phyloP scores from a whole-genome alignment of 1,140 invertebrate species.

The Dryas iulia region DNA sequence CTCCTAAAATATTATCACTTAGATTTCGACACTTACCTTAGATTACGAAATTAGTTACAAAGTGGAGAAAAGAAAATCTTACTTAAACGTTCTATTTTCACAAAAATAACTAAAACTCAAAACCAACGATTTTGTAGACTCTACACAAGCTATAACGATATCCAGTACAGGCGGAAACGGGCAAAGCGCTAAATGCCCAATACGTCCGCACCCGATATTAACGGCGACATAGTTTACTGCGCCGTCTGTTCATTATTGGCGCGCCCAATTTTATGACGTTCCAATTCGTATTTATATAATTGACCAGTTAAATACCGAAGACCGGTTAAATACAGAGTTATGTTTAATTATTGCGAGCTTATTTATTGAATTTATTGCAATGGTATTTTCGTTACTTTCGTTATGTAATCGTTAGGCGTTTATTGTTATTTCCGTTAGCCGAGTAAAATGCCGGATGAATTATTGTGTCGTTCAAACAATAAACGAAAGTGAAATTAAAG shows the following conservation, averaged over 20 bases:
- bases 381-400: conserved; percentile 17
- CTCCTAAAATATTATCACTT: no score
- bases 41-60: no score
- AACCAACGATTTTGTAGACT: background rate
- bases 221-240: conserved; percentile 67
- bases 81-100: no score
- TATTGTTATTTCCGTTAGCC: conserved; percentile 16
- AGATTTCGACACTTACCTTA: no score
- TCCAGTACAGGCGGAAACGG: conserved; percentile 14
- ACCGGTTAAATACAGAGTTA: conserved; percentile 34
- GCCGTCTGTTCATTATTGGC: conserved; percentile 69
- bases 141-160: background rate
- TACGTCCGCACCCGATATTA: conserved; percentile 64
- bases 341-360: conserved; percentile 50
- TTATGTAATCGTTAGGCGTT: conserved; percentile 19
- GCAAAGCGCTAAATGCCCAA: conserved; percentile 55
- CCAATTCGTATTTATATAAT: conserved; percentile 65
- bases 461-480: conserved; percentile 1
- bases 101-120: background rate
- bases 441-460: background rate
- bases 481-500: background rate
- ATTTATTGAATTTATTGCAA: conserved; percentile 37
- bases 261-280: conserved; percentile 66
- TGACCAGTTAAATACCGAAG: conserved; percentile 54
- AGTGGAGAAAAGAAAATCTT: no score